These are phyloP conservation scores for Strigamia maritima DNA, from an alignment of 2,888 invertebrate genomes.

Conservation along the genomic window DNA sequence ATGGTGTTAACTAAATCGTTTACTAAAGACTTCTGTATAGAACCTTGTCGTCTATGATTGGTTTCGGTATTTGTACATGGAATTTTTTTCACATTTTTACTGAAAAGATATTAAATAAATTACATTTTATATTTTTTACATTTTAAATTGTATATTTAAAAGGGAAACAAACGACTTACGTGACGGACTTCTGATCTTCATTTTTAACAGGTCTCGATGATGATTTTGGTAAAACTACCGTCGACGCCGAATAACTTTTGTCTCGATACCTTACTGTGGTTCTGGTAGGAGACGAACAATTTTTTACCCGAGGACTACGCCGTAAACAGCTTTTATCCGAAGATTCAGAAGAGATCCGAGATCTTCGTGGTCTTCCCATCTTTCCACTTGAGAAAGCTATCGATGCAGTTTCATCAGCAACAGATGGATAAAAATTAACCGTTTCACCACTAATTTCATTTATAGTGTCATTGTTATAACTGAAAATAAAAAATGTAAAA, in stretches of 20 bases:
- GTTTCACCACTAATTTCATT: background rate
- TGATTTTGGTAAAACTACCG: background rate
- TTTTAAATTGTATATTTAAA: too few relatives aligned
- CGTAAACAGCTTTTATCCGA: background rate
- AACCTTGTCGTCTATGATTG: background rate
- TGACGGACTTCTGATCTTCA: too few relatives aligned
- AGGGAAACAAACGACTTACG: too few relatives aligned
- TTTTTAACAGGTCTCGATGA: too few relatives aligned
- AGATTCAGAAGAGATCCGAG: background rate
- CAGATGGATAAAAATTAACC: background rate
- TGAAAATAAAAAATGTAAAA: background rate
- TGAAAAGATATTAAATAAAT: background rate
- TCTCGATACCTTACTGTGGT: background rate
- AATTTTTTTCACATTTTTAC: background rate
- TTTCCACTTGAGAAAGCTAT: background rate
- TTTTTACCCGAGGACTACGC: background rate
- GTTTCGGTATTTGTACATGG: background rate
- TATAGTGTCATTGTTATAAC: background rate
- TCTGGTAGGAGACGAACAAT: background rate
- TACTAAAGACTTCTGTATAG: background rate
- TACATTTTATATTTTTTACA: too few relatives aligned
- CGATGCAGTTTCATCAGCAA: background rate
- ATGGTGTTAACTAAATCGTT: background rate
- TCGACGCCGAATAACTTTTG: background rate
- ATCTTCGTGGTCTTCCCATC: background rate